Base-by-base conservation (phyloP, 2,113 vertebrate genomes). In the Gyps fulvus region DNA sequence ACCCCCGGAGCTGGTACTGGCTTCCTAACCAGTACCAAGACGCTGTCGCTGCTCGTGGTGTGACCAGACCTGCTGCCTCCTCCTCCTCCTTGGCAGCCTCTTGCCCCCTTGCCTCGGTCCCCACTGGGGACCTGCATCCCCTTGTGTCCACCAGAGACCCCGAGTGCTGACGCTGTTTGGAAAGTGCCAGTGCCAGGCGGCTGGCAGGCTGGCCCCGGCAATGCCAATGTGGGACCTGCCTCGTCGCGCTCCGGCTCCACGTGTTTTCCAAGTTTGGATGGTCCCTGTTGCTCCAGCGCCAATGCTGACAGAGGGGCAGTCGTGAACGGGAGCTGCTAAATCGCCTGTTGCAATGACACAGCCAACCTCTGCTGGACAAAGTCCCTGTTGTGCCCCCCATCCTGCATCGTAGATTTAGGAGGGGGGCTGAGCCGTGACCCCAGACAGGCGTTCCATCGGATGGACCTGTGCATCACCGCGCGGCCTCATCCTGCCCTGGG, bases 341-440 rank as follows among this genome's bases (percentile, higher is more conserved):
- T 43, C 2, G 1, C 43, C 69, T 19, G 0, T 45, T 6, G 1
- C 65, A 45, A 59, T 23, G 25, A n/a, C 26, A 21, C n/a, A 47
- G 67, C 52, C 10, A 9, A 14, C 8, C 54, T 38, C 54, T 0
- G 0, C n/a, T 3, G 2, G 25, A 20, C 0, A 11, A 72, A 1
- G 70, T 32, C 61, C 52, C 52, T 0, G 0, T 25, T 15, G 45
- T 71, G 34, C 11, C 16, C 54, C 32, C 7, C 31, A 50, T 4
- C 42, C 57, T 25, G 40, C 13, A 11, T 52, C 2, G 0, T 2
- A 27, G 54, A 16, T 72, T 65, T 21, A 50, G 62, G 62, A 83
- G 29, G 42, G 34, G 50, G 23, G 47, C 31, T 0, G 5, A 81
- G 63, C 45, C 0, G 0, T 89, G 66, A 1, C 10, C 31, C 14